phyloP scores from a whole-genome alignment of 2,113 vertebrate genomes.

The Semnornis frantzii region DNA sequence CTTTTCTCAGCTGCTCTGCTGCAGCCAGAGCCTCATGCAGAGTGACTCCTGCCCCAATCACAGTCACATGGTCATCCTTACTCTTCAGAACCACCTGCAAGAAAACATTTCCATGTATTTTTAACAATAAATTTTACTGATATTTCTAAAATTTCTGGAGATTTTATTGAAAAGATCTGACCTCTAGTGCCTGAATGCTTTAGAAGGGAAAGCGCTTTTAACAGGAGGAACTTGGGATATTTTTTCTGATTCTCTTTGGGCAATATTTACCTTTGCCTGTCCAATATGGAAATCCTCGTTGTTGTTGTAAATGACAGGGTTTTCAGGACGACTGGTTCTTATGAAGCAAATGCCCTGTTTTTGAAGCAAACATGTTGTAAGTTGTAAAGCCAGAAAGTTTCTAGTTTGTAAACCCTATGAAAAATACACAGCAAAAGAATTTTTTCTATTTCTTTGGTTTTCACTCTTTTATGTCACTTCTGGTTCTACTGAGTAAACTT shows the following conservation, averaged over 20 bases:
- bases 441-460: background rate
- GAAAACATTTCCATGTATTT: background rate
- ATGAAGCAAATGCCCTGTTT: conserved; percentile 93
- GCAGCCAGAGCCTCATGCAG: conserved; percentile 92
- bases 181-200: background rate
- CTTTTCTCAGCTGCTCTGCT: conserved; percentile 92
- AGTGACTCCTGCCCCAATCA: conserved; percentile 91
- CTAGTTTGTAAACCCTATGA: background rate
- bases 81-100: conserved; percentile 88
- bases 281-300: conserved; percentile 93
- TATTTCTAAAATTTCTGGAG: background rate
- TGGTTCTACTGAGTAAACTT: background rate
- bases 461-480: background rate
- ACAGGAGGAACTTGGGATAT: background rate
- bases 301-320: conserved; percentile 88
- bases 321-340: conserved; percentile 92
- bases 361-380: background rate
- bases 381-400: background rate
- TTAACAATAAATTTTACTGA: background rate
- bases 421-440: background rate
- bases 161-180: background rate
- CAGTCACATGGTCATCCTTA: conserved; percentile 92
- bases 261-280: conserved; percentile 87
- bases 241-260: background rate
- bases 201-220: background rate